Evolutionary conservation across 2,113 vertebrate species (phyloP), one percentile per base, ranked within the genome.

Genomic region (Lota lota): DNA sequence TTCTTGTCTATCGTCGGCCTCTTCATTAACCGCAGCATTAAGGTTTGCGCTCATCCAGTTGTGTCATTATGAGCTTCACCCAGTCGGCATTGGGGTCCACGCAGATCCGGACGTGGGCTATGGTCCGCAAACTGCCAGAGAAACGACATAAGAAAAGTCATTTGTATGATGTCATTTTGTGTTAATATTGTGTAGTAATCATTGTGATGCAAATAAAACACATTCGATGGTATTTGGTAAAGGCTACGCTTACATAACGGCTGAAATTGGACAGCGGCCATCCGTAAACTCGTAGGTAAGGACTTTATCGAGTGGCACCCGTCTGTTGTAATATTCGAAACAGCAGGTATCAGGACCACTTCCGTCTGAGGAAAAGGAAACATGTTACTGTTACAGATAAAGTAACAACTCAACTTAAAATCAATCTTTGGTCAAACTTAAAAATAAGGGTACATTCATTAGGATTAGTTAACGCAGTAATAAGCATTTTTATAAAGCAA

Each of bases 191-290:
- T 33, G 4, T 33, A 33, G 28, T 33, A 33, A 33, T 33, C 28
- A 33, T 33, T 33, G 28, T 33, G 4, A 33, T 33, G 28, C 4
- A 33, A 53, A 14, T 53, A 2, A 15, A 5, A 59, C n/a, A 20
- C 33, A 18, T 33, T 56, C 5, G n/a, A 50, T 64, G 12, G 11
- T 64, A 6, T 60, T 16, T 59, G 24, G 12, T 19, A 15, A 19
- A n/a, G n/a, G 2, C 36, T 8, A 58, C 51, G 54, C 85, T 84
- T 74, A 90, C 89, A 92, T 66, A 71, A 56, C 51, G 40, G 22
- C 89, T 5, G 28, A 0, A 18, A 19, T 66, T 0, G 70, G 0
- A 69, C 90, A 92, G 0, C 75, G 70, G 1, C 0, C 0, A 22
- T 84, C 82, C 2, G 83, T 83, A 18, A 51, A 0, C 0, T 4